Base-by-base conservation (phyloP, 2,113 vertebrate species). In the Zonotrichia leucophrys region DNA sequence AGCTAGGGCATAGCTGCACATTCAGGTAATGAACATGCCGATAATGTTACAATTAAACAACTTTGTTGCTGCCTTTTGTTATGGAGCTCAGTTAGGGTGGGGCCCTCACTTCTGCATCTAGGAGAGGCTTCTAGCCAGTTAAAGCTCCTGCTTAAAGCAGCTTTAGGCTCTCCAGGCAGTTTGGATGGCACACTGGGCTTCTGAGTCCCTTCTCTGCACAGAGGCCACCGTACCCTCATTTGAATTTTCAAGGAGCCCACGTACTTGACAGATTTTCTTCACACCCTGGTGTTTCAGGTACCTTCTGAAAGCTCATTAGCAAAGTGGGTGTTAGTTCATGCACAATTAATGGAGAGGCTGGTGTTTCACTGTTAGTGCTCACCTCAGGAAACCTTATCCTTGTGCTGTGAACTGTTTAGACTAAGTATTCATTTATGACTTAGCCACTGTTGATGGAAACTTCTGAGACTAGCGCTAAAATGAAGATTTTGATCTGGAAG, bases 11-110 rank as follows among this genome's bases (percentile, higher is more conserved):
- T 37, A 44, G 46, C 50, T 79, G 28, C 49, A 25, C 3, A 0
- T 59, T 75, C 64, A 27, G 31, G 7, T 67, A 69, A 31, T 74
- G 67, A 69, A 37, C 16, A 30, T 9, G 15, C 9, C 14, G 42
- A 18, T 8, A 42, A 42, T 17, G 39, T 53, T 6, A 73, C 37
- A 68, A 14, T 62, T 46, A 49, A 76, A 70, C 22, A 60, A 9
- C 0, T 1, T 1, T 60, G 17, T 50, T 31, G 0, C 62, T 87
- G 49, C 17, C 37, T 90, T 94, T 75, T 53, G 31, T 39, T 35
- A 8, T 0, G 0, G 37, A 55, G 58, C 53, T 87, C 55, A 69
- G 0, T 50, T 52, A 31, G 37, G 58, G 50, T 37, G 63, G 46
- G 66, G n/a, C 14, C 12, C n/a, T 85, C 27, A 19, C 28, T 1